phyloP scores from a whole-genome alignment of 2,888 invertebrate genomes.

The Oscheius myriophilus region DNA sequence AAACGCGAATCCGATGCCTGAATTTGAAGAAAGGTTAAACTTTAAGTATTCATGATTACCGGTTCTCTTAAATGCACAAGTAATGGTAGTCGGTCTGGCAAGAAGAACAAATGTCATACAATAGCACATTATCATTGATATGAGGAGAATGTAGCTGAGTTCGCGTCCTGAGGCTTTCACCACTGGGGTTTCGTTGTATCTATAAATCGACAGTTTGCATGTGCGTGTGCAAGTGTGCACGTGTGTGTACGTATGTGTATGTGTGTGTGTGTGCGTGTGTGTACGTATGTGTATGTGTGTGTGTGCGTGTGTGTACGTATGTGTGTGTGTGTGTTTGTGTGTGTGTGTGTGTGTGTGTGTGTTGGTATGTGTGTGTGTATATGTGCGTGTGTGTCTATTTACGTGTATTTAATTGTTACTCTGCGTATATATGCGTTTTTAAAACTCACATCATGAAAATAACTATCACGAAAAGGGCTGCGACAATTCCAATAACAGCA shows the following conservation, averaged over 20 bases:
- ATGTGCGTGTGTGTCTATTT: neutral
- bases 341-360: no score
- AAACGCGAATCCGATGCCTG: conserved; percentile 78
- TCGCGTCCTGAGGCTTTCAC: conserved; percentile 82
- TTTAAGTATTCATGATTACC: no score
- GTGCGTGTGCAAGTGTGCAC: no score
- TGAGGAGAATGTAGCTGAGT: conserved; percentile 79
- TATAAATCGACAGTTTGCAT: conserved; percentile 69
- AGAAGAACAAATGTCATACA: conserved; percentile 80
- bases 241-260: no score
- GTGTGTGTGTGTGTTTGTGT: no score
- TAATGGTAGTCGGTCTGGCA: conserved; percentile 78
- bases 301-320: no score
- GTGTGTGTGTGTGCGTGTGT: no score
- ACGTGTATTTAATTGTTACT: no score
- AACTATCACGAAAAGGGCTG: conserved; percentile 77
- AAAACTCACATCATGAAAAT: conserved; percentile 74
- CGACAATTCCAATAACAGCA: conserved; percentile 76
- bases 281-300: no score
- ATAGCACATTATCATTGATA: conserved; percentile 80
- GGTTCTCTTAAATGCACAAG: conserved; percentile 78
- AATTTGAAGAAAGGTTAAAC: conserved; percentile 10
- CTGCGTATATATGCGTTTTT: neutral
- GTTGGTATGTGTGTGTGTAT: neutral
- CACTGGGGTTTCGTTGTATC: conserved; percentile 78